phyloP scores from a whole-genome alignment of 2,113 vertebrate species.

The Labrus mixtus region DNA sequence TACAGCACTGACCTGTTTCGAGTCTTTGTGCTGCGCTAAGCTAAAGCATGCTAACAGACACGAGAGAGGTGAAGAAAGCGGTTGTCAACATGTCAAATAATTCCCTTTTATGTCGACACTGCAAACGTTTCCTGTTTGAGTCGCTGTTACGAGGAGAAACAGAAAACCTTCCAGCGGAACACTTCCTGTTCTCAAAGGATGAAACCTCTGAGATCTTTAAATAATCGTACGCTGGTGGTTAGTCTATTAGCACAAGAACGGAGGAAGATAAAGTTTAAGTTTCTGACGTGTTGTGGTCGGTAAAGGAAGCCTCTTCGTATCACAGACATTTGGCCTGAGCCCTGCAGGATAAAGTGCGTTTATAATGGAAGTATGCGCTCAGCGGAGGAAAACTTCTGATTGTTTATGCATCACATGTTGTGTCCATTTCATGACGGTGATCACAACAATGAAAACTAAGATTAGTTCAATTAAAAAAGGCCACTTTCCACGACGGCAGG shows the following conservation, averaged over 20 bases:
- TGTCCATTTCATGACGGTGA: not conserved
- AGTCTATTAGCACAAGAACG: not conserved
- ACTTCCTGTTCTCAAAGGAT: too few species aligned
- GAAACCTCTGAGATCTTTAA: too few species aligned
- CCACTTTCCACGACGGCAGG: slow-evolving; percentile 9
- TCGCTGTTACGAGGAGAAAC: too few species aligned
- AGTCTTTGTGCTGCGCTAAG: too few species aligned
- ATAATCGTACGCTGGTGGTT: not conserved
- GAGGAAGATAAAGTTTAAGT: not conserved
- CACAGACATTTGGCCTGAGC: slow-evolving; percentile 20
- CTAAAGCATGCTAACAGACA: too few species aligned
- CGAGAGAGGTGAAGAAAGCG: too few species aligned
- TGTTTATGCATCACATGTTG: not conserved
- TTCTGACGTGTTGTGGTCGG: not conserved
- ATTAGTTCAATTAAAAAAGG: slow-evolving; percentile 34
- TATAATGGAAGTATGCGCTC: not conserved
- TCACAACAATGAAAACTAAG: not conserved
- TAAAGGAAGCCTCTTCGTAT: not conserved
- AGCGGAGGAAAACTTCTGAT: not conserved
- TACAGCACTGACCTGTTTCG: too few species aligned
- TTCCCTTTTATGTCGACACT: too few species aligned
- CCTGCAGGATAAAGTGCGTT: slow-evolving; percentile 53
- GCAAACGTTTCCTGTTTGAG: too few species aligned
- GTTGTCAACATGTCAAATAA: too few species aligned
- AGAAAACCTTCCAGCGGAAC: too few species aligned